These are phyloP conservation scores for Phoebastria nigripes DNA, from an alignment of 2,797 vertebrate genomes.

Conservation along the genomic window DNA sequence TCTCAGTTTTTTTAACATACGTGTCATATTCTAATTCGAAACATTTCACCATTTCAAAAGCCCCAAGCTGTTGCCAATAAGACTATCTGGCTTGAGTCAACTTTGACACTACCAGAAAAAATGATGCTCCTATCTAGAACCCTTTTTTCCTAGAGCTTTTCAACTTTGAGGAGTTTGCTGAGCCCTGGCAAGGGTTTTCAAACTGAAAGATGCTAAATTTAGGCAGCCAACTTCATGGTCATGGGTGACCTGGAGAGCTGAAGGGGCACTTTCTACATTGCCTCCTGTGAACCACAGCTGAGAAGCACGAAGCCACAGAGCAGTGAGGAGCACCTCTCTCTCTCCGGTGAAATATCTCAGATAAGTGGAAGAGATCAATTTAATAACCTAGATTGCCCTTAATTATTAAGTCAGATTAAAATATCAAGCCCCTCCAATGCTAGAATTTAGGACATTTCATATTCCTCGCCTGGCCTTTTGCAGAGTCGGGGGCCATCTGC, in stretches of 20 bases:
- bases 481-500: constrained; percentile 2
- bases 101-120: background rate
- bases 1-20: background rate
- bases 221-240: background rate
- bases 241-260: background rate
- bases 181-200: background rate
- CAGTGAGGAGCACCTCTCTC: constrained; percentile 8
- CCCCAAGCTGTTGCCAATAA: background rate
- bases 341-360: constrained; percentile 52
- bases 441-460: constrained; percentile 26
- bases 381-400: constrained; percentile 68
- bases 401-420: constrained; percentile 61
- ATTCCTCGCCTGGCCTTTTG: background rate
- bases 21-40: background rate
- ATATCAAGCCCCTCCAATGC: background rate
- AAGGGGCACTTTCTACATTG: background rate
- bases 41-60: background rate
- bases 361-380: constrained; percentile 66
- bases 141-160: background rate
- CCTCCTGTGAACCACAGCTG: background rate
- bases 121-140: background rate
- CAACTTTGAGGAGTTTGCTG: background rate
- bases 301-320: constrained; percentile 22
- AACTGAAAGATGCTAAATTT: background rate
- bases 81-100: background rate